Evolutionary conservation across 1,140 invertebrate genomes (phyloP), one percentile per base, ranked within the genome.

Genomic region (Drosophila nasuta): DNA sequence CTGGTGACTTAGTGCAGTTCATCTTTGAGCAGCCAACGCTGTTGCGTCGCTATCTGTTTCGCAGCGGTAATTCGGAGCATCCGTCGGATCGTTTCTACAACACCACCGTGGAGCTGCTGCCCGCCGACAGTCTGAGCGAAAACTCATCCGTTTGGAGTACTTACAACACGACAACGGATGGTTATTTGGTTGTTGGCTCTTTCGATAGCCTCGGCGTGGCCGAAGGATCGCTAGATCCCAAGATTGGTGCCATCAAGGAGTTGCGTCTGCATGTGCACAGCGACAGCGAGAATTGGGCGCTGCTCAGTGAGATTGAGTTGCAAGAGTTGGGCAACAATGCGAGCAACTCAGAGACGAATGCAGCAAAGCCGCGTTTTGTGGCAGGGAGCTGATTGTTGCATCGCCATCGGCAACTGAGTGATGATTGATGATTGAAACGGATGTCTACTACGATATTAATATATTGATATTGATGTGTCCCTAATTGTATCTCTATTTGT

Each of bases 31-130:
- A 95, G 70, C 97, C 98, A 30, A 95, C 96, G 81, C 82, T 93
- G 80, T 93, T 99, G 79, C 96, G 96, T 92, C 93, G 97, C 75
- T 98, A 95, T 93, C 94, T 96, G 70, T 97, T 99, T 91, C 95
- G 97, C 65, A 98, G 97, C 93, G 98, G 98, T 15, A 99, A 99
- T 93, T 95, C 95, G 3, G 97, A 99, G 83, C 97, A 99, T 94
- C 96, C 96, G 0, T 96, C 96, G 7, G 98, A 99, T 93, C 96
- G 96, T 77, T 97, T 99, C 91, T 96, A 96, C 83, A 97, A 98
- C 82, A 97, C 97, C 1, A 96, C 96, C 0, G 94, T 99, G 17
- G 97, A 99, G 94, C 94, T 98, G 10, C 92, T 96, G 49, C 95
- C 96, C 3, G 93, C 96, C 3, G 93, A 94, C 58, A 92, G 77